phyloP scores from a whole-genome alignment of 2,888 invertebrate species.

The Ormyrus rosae region DNA sequence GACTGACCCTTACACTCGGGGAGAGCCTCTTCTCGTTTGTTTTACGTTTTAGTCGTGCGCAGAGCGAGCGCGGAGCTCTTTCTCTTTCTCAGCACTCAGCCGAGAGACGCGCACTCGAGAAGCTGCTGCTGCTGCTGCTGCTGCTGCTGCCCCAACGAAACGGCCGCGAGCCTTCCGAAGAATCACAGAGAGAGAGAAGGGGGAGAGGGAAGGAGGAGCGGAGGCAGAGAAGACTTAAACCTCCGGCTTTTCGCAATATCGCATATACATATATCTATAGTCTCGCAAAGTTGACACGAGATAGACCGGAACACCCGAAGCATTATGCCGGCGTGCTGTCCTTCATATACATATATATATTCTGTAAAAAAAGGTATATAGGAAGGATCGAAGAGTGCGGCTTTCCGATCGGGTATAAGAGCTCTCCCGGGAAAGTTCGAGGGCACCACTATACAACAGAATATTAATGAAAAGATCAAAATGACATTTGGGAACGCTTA shows the following conservation, averaged over 20 bases:
- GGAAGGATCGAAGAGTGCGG: slow-evolving; percentile 17
- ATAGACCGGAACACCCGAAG: slow-evolving; percentile 46
- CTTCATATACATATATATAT: background rate
- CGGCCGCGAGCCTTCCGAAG: slow-evolving; percentile 51
- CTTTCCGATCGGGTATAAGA: slow-evolving; percentile 40
- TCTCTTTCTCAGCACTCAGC: slow-evolving; percentile 48
- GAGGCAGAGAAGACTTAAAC: slow-evolving; percentile 40
- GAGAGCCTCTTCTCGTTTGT: slow-evolving; percentile 54
- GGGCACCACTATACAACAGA: slow-evolving; percentile 30
- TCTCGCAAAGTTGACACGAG: slow-evolving; percentile 51
- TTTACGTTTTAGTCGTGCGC: slow-evolving; percentile 54
- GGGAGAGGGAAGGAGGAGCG: slow-evolving; percentile 15
- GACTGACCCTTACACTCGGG: slow-evolving; percentile 53
- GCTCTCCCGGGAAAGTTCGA: slow-evolving; percentile 29
- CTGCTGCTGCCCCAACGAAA: slow-evolving; percentile 30
- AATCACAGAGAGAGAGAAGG: slow-evolving; percentile 30
- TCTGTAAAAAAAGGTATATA: background rate
- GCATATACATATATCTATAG: slow-evolving; percentile 9
- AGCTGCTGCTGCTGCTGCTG: slow-evolving; percentile 15
- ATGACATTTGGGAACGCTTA: slow-evolving; percentile 53
- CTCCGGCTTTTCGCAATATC: slow-evolving; percentile 43
- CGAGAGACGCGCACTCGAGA: slow-evolving; percentile 45
- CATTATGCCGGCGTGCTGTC: slow-evolving; percentile 31
- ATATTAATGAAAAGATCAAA: slow-evolving; percentile 57
- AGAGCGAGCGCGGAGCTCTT: slow-evolving; percentile 4